A percentile compares a stretch with the other conserved stretches of the same genome.
Evolutionary conservation across 2,113 vertebrate species (phyloP).

Genomic region (Halichoerus grypus): DNA sequence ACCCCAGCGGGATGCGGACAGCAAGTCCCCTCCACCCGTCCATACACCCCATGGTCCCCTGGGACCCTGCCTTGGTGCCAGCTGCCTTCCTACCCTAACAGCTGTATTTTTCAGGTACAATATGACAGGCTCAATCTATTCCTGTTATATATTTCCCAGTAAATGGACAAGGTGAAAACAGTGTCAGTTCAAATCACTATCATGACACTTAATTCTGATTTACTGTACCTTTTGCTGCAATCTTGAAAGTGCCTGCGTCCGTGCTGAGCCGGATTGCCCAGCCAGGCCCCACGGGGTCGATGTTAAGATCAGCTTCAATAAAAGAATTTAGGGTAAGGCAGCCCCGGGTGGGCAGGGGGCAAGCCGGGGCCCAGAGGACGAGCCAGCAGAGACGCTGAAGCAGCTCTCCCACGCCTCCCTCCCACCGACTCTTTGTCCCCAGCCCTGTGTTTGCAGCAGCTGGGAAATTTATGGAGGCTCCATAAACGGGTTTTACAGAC

Average conservation of each 20-base stretch:
- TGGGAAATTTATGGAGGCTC: slow-evolving; percentile 81
- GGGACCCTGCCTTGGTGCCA: slow-evolving; percentile 67
- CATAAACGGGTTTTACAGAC: slow-evolving; percentile 86
- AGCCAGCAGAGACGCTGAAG: slow-evolving; percentile 48
- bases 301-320: slow-evolving; percentile 62
- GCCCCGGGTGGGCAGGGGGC: slow-evolving; percentile 73
- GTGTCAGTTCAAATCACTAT: slow-evolving; percentile 85
- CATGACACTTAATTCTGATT: slow-evolving; percentile 86
- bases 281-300: slow-evolving; percentile 33
- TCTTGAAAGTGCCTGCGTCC: slow-evolving; percentile 77
- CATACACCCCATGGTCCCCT: not conserved
- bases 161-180: slow-evolving; percentile 85
- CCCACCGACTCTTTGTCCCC: slow-evolving; percentile 48
- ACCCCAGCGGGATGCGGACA: not conserved
- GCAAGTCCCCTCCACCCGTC: not conserved
- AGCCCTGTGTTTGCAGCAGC: slow-evolving; percentile 71
- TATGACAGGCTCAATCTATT: slow-evolving; percentile 82
- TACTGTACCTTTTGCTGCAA: slow-evolving; percentile 81
- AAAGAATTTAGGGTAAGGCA: slow-evolving; percentile 82
- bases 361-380: slow-evolving; percentile 59
- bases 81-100: slow-evolving; percentile 76
- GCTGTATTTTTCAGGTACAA: slow-evolving; percentile 82
- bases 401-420: slow-evolving; percentile 19
- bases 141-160: slow-evolving; percentile 84
- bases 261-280: slow-evolving; percentile 62